Percentiles rank a stretch among this genome's conserved stretches.
phyloP scores from a whole-genome alignment of 2,113 vertebrate genomes.

The Varanus komodoensis region DNA sequence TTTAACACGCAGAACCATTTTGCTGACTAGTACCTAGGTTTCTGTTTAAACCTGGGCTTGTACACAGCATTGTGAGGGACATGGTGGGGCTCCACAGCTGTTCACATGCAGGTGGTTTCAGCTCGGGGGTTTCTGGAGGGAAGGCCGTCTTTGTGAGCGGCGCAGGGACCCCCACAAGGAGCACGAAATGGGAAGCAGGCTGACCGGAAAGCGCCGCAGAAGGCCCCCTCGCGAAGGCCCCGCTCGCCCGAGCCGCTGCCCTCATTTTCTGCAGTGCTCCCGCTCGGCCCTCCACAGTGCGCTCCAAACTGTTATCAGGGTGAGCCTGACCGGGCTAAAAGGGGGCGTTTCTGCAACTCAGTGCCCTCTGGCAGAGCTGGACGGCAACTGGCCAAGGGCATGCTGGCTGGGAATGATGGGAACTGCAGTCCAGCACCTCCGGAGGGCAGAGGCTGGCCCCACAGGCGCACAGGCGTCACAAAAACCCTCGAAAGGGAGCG shows the following conservation, averaged over 20 bases:
- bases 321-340: background rate
- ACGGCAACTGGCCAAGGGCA: too few species aligned
- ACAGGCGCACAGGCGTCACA: background rate
- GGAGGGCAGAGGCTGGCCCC: too few species aligned
- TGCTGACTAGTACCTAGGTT: background rate
- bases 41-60: background rate
- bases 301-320: fast-evolving
- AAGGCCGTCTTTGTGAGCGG: background rate
- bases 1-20: background rate
- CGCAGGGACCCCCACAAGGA: background rate
- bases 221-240: background rate
- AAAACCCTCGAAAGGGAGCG: background rate
- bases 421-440: too few species aligned
- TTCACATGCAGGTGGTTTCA: background rate
- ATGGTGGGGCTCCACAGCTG: background rate
- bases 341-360: background rate
- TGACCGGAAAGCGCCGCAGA: background rate
- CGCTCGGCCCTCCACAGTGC: background rate
- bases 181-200: fast-evolving
- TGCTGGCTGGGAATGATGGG: too few species aligned
- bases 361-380: too few species aligned
- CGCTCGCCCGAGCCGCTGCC: background rate
- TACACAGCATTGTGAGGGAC: background rate
- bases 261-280: background rate
- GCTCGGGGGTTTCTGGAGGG: background rate